phyloP scores from a whole-genome alignment of 2,113 vertebrate species.

The Tautogolabrus adspersus region DNA sequence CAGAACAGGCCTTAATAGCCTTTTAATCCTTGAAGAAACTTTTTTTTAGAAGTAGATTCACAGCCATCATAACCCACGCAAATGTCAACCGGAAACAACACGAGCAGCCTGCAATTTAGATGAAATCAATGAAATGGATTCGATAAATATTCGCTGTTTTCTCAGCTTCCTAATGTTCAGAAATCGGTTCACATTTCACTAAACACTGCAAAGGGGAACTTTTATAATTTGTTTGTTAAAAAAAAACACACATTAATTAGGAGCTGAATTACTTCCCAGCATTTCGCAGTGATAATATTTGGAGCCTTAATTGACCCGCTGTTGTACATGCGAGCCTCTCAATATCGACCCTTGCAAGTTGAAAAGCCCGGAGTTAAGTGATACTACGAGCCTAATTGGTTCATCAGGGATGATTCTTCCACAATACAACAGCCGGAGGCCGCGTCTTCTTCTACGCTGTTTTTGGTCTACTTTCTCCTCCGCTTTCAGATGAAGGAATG shows the following conservation, averaged over 20 bases:
- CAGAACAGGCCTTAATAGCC: slow-evolving; percentile 54
- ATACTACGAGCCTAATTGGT: slow-evolving; percentile 76
- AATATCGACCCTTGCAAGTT: slow-evolving; percentile 78
- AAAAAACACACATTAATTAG: slow-evolving; percentile 43
- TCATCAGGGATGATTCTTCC: slow-evolving; percentile 73
- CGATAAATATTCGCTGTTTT: slow-evolving; percentile 62
- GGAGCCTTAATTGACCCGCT: slow-evolving; percentile 69
- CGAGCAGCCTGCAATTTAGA: slow-evolving; percentile 51
- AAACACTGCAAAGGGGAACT: slow-evolving; percentile 38
- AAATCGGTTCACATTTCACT: slow-evolving; percentile 43
- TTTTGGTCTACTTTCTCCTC: slow-evolving; percentile 42
- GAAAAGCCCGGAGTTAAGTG: slow-evolving; percentile 76
- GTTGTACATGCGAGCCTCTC: slow-evolving; percentile 63
- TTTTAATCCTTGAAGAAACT: slow-evolving; percentile 45
- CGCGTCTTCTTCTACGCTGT: slow-evolving; percentile 26
- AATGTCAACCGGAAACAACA: slow-evolving; percentile 57
- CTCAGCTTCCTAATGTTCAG: slow-evolving; percentile 35
- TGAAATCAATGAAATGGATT: slow-evolving; percentile 72
- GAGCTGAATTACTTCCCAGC: slow-evolving; percentile 63
- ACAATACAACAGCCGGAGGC: slow-evolving; percentile 68
- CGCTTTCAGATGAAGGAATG: slow-evolving; percentile 55
- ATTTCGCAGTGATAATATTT: slow-evolving; percentile 65
- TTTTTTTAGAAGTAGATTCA: slow-evolving; percentile 33
- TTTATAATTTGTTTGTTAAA: slow-evolving; percentile 49
- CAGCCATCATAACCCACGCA: slow-evolving; percentile 40